phyloP scores from a whole-genome alignment of 2,113 vertebrate genomes.

The Platichthys flesus region DNA sequence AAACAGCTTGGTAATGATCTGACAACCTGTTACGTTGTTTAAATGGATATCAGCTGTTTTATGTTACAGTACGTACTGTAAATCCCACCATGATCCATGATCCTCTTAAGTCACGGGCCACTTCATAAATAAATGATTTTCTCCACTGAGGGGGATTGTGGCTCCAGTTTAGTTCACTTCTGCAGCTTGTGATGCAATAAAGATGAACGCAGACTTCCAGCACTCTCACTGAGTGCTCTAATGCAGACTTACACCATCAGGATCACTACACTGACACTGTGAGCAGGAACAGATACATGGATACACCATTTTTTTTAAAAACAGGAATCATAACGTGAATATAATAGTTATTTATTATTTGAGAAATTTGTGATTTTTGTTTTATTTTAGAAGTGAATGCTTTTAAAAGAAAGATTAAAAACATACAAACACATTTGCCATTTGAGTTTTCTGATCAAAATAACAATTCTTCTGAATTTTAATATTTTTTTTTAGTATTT shows the following conservation, averaged over 20 bases:
- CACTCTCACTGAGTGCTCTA: slow-evolving; percentile 51
- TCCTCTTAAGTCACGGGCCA: slow-evolving; percentile 65
- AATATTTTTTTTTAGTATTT: too few relatives aligned
- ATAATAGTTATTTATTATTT: too few relatives aligned
- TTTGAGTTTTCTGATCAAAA: background rate
- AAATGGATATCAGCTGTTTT: slow-evolving; percentile 56
- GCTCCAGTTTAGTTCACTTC: slow-evolving; percentile 47
- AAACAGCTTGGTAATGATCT: slow-evolving; percentile 29
- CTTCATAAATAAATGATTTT: slow-evolving; percentile 74
- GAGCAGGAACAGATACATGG: slow-evolving; percentile 15
- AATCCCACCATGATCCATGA: slow-evolving; percentile 60
- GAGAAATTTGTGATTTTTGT: too few relatives aligned
- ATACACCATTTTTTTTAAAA: background rate
- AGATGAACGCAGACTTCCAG: slow-evolving; percentile 50
- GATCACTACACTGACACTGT: slow-evolving; percentile 10
- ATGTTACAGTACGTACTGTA: slow-evolving; percentile 42
- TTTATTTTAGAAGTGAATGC: too few relatives aligned
- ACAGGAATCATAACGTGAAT: background rate
- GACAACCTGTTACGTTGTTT: slow-evolving; percentile 48
- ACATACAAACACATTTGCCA: too few relatives aligned
- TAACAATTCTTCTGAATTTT: too few relatives aligned
- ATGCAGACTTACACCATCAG: slow-evolving; percentile 38
- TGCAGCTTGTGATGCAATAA: slow-evolving; percentile 53
- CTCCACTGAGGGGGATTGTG: slow-evolving; percentile 48
- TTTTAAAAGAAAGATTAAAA: too few relatives aligned